Evolutionary conservation across 2,797 vertebrate genomes (phyloP), one percentile per base, ranked within the genome.

Genomic region (Macroramphosus scolopax): DNA sequence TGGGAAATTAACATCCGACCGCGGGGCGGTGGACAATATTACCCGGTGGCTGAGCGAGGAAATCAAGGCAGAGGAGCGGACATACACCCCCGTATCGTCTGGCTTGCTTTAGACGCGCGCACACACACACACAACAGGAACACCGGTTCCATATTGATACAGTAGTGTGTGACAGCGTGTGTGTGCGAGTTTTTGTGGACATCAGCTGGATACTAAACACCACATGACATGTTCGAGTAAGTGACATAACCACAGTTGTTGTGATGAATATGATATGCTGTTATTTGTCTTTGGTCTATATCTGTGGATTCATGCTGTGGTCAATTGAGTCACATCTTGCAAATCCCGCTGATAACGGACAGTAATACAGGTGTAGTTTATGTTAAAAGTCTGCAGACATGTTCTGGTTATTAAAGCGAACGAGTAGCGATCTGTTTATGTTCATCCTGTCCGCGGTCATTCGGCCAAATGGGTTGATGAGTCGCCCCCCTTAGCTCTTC

Each of bases 211-310:
- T 40, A 50, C 20, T 22, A 49, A 73, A 75, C 63, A 52, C 73
- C 81, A 72, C 78, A 84, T 87, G 86, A 78, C 75, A 91, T 91
- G 90, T 91, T 90, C 63, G 90, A 91, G 90, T 91, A 81, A 91
- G 90, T 90, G 25, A 47, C 17, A 6, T 2, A 7, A 24, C 16
- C 9, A 18, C 16, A 5, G 16, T 17, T 4, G 14, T 8, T 35
- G 36, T 8, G 26, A 11, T n/a, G n/a, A n/a, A n/a, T n/a, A n/a
- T n/a, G n/a, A n/a, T n/a, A n/a, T n/a, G n/a, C n/a, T n/a, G n/a
- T n/a, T n/a, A n/a, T n/a, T n/a, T n/a, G n/a, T n/a, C n/a, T n/a
- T n/a, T n/a, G n/a, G n/a, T n/a, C n/a, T n/a, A n/a, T n/a, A n/a
- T n/a, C n/a, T n/a, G n/a, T n/a, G n/a, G n/a, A n/a, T n/a, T n/a